These are phyloP conservation scores for Apomyelois bistriatella DNA, from an alignment of 2,888 invertebrate genomes.

Conservation along the genomic window DNA sequence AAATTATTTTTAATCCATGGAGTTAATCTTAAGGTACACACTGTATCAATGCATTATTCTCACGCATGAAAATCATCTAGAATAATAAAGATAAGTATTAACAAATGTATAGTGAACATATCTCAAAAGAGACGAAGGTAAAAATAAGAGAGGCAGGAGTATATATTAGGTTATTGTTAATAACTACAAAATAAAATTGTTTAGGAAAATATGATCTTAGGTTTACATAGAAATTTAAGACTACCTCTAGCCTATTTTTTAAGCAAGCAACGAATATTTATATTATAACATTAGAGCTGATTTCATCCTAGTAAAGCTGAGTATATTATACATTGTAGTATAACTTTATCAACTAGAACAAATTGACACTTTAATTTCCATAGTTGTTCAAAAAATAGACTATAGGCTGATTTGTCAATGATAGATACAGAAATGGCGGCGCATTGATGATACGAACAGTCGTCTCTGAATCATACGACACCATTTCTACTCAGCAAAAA, in stretches of 20 bases:
- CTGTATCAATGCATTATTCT: background rate
- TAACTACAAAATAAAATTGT: background rate
- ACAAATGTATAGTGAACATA: background rate
- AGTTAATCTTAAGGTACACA: background rate
- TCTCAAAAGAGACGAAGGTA: background rate
- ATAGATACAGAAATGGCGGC: slow-evolving; percentile 1
- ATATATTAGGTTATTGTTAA: background rate
- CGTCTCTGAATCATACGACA: background rate
- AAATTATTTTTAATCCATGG: background rate
- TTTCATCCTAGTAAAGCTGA: background rate
- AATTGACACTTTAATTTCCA: slow-evolving; percentile 2
- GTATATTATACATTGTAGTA: background rate
- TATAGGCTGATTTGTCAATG: slow-evolving; percentile 16
- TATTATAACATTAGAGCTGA: background rate
- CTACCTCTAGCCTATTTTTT: slow-evolving; percentile 1
- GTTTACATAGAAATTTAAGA: background rate
- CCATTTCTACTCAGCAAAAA: background rate
- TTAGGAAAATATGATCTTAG: background rate
- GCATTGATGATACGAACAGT: background rate
- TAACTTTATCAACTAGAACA: background rate
- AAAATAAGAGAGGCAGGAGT: background rate
- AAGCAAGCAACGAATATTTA: background rate
- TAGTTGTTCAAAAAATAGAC: slow-evolving; percentile 2
- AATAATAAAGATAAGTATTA: background rate
- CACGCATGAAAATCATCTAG: background rate